phyloP scores from a whole-genome alignment of 2,888 invertebrate genomes.

The Eubasilissa splendida region DNA sequence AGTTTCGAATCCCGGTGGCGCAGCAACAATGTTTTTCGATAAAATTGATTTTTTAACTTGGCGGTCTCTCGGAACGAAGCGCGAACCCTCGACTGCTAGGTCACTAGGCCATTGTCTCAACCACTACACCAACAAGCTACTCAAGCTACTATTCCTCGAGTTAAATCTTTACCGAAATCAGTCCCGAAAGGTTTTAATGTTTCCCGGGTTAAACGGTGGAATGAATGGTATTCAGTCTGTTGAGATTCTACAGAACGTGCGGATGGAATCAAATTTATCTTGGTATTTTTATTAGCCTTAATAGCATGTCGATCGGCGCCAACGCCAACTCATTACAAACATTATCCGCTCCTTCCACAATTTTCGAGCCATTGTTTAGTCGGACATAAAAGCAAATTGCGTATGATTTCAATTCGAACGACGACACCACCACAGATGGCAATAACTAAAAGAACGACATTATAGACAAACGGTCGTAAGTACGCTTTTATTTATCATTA shows the following conservation, averaged over 20 bases:
- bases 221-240: not conserved
- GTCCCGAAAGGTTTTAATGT: too few species aligned
- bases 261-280: not conserved
- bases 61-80: too few species aligned
- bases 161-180: too few species aligned
- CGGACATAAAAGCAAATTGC: constrained; percentile 22
- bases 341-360: constrained; percentile 19
- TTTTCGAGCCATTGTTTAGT: constrained; percentile 18
- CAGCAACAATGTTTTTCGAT: too few species aligned
- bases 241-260: not conserved
- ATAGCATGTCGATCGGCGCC: constrained; percentile 27
- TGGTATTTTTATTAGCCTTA: constrained; percentile 27
- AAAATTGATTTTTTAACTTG: too few species aligned
- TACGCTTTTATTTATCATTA: not conserved
- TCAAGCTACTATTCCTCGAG: not conserved
- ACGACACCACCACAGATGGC: not conserved
- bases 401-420: not conserved
- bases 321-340: constrained; percentile 17
- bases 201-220: not conserved
- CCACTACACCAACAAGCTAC: too few species aligned
- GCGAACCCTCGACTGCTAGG: too few species aligned
- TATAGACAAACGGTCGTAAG: not conserved
- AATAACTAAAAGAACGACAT: not conserved
- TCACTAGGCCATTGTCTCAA: too few species aligned
- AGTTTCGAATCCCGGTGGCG: too few species aligned